Percentiles rank a stretch among this genome's conserved stretches.
phyloP scores from a whole-genome alignment of 1,140 invertebrate species.

The Scaptomyza graminum region DNA sequence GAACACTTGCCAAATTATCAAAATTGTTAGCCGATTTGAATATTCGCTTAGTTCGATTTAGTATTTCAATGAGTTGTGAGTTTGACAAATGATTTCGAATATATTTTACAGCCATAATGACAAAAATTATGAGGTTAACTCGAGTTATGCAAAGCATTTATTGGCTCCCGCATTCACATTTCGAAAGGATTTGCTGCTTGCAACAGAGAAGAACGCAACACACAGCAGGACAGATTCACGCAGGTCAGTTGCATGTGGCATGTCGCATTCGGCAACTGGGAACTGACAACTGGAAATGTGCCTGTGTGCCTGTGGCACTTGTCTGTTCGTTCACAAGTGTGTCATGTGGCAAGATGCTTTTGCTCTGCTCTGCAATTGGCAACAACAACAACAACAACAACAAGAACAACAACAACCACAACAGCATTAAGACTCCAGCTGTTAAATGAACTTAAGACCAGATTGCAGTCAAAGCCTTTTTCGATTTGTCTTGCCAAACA shows the following conservation, averaged over 20 bases:
- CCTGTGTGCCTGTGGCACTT: neutral
- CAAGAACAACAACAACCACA: neutral
- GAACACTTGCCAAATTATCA: too few species aligned
- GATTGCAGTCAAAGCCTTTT: neutral
- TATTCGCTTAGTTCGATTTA: too few species aligned
- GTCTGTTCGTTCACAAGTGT: neutral
- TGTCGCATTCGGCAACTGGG: constrained; percentile 13
- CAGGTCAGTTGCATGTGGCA: neutral
- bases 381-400: constrained; percentile 12
- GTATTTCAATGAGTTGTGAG: too few species aligned
- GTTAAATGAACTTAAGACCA: neutral
- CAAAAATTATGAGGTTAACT: too few species aligned
- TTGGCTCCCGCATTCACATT: neutral
- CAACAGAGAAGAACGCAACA: neutral
- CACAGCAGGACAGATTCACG: too few species aligned
- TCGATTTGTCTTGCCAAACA: constrained; percentile 6
- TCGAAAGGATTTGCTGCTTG: constrained; percentile 52
- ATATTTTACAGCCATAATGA: too few species aligned
- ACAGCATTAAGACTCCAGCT: neutral
- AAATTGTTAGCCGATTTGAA: too few species aligned
- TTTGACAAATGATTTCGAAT: too few species aligned
- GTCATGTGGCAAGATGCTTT: constrained; percentile 1
- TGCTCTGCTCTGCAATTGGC: constrained; percentile 5
- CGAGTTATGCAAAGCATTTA: neutral
- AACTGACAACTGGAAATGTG: constrained; percentile 7